Conservation (phyloP, 2,888 invertebrate species). For the Opisthograptis luteolata region DNA sequence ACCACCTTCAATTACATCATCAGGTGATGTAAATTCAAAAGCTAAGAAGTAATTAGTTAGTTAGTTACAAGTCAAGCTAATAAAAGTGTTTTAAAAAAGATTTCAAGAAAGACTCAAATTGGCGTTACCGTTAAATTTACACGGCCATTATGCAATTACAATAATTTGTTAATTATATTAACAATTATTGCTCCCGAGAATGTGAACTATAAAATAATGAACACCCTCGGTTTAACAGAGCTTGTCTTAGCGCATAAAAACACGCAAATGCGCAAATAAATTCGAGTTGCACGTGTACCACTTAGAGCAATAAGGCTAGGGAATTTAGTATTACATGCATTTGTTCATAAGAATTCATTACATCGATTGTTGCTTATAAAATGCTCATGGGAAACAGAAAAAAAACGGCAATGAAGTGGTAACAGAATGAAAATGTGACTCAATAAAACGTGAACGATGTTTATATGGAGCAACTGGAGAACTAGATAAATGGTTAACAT, state of each 20-base stretch:
- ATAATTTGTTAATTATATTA: conserved; percentile 15
- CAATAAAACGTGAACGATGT: too few species aligned
- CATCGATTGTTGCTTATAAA: not conserved
- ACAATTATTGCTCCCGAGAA: conserved; percentile 21
- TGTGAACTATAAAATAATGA: conserved; percentile 13
- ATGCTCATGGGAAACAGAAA: not conserved
- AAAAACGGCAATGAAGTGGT: not conserved
- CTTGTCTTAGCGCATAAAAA: conserved; percentile 15
- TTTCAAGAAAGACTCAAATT: too few species aligned
- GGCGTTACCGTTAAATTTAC: too few species aligned
- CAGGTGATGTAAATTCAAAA: too few species aligned
- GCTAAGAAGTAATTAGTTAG: too few species aligned
- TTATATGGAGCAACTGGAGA: too few species aligned
- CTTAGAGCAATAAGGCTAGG: conserved; percentile 17
- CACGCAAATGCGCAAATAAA: conserved; percentile 4
- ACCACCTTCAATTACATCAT: too few species aligned
- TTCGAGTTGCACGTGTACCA: conserved; percentile 10
- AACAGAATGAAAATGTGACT: not conserved
- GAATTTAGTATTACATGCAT: conserved; percentile 8
- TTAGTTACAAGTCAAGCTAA: too few species aligned
- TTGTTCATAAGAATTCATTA: conserved; percentile 14
- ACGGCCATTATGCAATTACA: conserved; percentile 4
- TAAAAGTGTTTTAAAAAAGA: too few species aligned
- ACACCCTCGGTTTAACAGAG: conserved; percentile 7
- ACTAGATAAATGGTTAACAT: too few species aligned